Evolutionary conservation across 2,113 vertebrate genomes (phyloP), one percentile per base, ranked within the genome.

Genomic region (Larimichthys polyactis): DNA sequence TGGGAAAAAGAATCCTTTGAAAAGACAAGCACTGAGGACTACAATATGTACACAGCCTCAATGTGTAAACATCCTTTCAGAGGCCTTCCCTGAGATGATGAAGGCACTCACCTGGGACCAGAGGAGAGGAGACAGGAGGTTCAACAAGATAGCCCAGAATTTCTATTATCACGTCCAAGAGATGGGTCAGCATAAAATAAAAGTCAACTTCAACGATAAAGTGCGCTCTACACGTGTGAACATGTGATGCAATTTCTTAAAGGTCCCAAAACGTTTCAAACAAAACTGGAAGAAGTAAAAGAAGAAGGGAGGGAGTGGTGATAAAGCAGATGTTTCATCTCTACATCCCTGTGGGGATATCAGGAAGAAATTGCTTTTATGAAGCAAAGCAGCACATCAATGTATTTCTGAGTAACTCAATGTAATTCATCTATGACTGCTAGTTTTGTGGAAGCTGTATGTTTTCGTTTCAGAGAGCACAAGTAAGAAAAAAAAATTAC

Each of bases 1-100:
- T 69, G 79, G 87, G 76, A 75, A 82, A 79, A 83, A 80, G 48
- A 88, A 79, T 62, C 60, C 64, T 81, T 91, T 88, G 79, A 81
- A 86, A 65, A 81, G 76, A 71, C 69, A 63, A 79, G 67, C 82
- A 79, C 70, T 12, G 69, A 85, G 29, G 75, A 85, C 76, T 77
- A 40, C 36, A 40, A 40, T 40, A 62, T 90, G 83, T 79, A 78
- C 75, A 84, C 73, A 83, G 71, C 69, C 78, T 71, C 49, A n/a
- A 68, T 89, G 85, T 91, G 90, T 89, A 91, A 94, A 92, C 87
- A 91, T 76, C 71, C 79, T 83, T 91, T 92, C 77, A 68, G 79
- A 77, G 75, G 84, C 79, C 82, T 79, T 93, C 69, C 68, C 71
- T 58, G 62, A 82, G 79, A 89, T 69, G 86, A 89, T 79, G 85